These are phyloP conservation scores for Metaphire vulgaris DNA, from an alignment of 1,140 invertebrate species.

Conservation along the genomic window DNA sequence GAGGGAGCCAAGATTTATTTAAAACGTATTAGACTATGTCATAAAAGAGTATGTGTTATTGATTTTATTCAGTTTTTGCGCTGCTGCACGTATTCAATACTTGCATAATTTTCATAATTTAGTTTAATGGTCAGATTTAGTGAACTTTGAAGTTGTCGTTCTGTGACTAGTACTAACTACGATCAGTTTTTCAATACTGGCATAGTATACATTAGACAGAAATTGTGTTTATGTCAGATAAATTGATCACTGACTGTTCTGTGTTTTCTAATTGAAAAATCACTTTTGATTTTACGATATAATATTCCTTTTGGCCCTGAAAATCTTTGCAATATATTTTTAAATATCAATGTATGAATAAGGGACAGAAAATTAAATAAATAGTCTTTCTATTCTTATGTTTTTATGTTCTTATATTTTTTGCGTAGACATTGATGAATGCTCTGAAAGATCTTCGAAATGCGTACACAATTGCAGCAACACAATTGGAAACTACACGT, in stretches of 20 bases:
- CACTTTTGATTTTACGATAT: neutral
- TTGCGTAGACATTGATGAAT: slow-evolving; percentile 52
- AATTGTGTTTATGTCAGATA: neutral
- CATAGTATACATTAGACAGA: neutral
- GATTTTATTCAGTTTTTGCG: too few relatives aligned
- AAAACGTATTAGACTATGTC: neutral
- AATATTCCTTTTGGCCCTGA: neutral
- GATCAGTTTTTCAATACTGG: too few relatives aligned
- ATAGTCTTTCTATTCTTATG: neutral
- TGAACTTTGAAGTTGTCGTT: neutral
- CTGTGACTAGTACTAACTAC: too few relatives aligned
- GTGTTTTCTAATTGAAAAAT: slow-evolving; percentile 27
- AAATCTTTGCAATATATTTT: neutral
- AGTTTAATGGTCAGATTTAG: neutral
- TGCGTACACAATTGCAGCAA: slow-evolving; percentile 59
- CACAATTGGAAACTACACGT: slow-evolving; percentile 34
- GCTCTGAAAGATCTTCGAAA: slow-evolving; percentile 55
- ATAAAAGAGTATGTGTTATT: too few relatives aligned
- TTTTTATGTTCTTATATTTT: too few relatives aligned
- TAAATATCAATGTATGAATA: neutral
- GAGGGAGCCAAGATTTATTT: neutral
- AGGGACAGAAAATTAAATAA: neutral
- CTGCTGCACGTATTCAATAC: neutral
- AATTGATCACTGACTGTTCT: neutral
- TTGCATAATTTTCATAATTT: neutral